Percentiles rank a stretch among this genome's conserved stretches.
Evolutionary conservation across 2,797 vertebrate species (phyloP).

Genomic region (Cynopterus sphinx): DNA sequence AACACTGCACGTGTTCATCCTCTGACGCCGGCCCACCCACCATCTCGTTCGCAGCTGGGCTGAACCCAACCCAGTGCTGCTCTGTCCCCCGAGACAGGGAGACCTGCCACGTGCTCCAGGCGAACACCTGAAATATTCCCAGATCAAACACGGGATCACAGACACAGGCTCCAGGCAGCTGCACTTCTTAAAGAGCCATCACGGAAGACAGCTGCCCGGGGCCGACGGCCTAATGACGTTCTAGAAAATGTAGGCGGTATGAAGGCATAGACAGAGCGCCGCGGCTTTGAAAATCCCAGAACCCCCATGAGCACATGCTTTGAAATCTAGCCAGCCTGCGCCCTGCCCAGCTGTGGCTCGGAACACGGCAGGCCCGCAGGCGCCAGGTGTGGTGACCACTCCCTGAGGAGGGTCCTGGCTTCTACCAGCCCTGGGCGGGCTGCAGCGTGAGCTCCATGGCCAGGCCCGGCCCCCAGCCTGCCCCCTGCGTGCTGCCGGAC

Average conservation of each 20-base stretch:
- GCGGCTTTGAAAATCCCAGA: background rate
- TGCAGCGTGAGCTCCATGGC: background rate
- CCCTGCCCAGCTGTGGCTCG: background rate
- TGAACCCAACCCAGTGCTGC: background rate
- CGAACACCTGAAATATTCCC: background rate
- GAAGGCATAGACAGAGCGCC: background rate
- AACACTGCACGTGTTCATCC: background rate
- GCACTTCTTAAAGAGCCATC: background rate
- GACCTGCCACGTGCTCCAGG: background rate
- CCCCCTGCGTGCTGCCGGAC: background rate
- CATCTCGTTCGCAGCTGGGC: background rate
- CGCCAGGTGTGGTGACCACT: background rate
- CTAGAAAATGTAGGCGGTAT: background rate
- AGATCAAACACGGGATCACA: background rate
- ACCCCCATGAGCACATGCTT: background rate
- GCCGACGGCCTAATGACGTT: background rate
- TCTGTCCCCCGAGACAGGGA: background rate
- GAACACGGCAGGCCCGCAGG: fast-evolving
- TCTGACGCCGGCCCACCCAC: background rate
- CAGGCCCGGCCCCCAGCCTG: background rate
- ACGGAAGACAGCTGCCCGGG: background rate
- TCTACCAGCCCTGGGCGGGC: background rate
- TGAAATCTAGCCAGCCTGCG: background rate
- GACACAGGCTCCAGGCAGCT: background rate
- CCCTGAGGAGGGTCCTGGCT: background rate